Conservation (phyloP, 2,113 vertebrate species). For the Sisor rabdophorus region DNA sequence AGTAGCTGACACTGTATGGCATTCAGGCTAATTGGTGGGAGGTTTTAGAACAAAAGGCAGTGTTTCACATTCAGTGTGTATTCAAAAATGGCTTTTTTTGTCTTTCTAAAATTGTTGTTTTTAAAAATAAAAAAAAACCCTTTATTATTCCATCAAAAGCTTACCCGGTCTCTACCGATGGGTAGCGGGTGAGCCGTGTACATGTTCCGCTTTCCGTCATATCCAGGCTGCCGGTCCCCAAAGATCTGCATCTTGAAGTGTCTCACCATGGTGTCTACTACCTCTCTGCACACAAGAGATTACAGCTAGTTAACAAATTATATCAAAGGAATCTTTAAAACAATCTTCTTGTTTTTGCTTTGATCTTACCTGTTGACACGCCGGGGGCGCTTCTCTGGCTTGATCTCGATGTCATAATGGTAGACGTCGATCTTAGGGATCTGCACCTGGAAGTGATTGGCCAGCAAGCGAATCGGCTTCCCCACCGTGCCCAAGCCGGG, state of each 20-base stretch:
- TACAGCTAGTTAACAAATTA: background rate
- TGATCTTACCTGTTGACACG: slow-evolving; percentile 90
- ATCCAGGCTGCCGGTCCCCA: slow-evolving; percentile 94
- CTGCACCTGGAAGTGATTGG: slow-evolving; percentile 99
- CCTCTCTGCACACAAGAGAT: slow-evolving; percentile 73
- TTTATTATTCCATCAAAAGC: background rate
- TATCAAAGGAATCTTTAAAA: background rate
- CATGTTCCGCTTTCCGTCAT: slow-evolving; percentile 98
- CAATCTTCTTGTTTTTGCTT: background rate
- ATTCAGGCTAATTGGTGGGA: background rate
- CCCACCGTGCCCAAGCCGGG: slow-evolving; percentile 96
- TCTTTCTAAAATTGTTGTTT: too few species aligned
- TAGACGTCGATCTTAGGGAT: slow-evolving; percentile 99
- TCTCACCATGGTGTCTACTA: slow-evolving; percentile 97
- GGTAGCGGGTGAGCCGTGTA: slow-evolving; percentile 94
- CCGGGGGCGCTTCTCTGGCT: slow-evolving; percentile 95
- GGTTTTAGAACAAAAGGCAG: background rate
- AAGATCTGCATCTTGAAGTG: slow-evolving; percentile 99
- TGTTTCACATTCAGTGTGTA: too few species aligned
- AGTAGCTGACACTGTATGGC: background rate
- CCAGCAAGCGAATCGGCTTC: slow-evolving; percentile 95
- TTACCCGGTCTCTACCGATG: slow-evolving; percentile 89
- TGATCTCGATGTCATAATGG: slow-evolving; percentile 99
- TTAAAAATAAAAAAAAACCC: too few species aligned
- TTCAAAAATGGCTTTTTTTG: background rate